Evolutionary conservation across 2,888 invertebrate genomes (phyloP).

Genomic region (Tipula lateralis): DNA sequence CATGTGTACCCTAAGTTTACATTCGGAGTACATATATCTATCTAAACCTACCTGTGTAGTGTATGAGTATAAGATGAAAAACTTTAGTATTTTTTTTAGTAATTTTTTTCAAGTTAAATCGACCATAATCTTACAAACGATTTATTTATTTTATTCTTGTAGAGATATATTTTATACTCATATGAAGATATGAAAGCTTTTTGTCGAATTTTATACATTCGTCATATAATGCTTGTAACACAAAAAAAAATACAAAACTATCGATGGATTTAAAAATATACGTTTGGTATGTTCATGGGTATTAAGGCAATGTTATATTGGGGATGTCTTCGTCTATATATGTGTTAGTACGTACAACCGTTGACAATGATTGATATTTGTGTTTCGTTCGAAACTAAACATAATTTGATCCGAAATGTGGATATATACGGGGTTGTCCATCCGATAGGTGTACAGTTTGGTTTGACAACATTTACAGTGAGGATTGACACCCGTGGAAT

Average conservation of each 20-base stretch:
- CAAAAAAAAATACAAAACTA: neutral
- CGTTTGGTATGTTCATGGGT: neutral
- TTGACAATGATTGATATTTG: too few species aligned
- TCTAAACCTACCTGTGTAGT: neutral
- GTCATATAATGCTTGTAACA: neutral
- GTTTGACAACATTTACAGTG: too few species aligned
- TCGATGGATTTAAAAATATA: neutral
- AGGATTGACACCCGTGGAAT: too few species aligned
- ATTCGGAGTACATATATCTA: neutral
- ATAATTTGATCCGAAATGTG: too few species aligned
- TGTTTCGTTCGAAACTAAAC: too few species aligned
- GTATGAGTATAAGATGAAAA: neutral
- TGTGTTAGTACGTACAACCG: too few species aligned
- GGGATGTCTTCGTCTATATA: too few species aligned
- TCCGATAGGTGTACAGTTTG: too few species aligned
- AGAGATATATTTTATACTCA: neutral
- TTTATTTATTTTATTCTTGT: conserved; percentile 7
- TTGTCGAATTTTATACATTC: neutral
- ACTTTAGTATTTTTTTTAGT: neutral
- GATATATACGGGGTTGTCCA: too few species aligned
- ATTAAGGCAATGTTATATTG: too few species aligned
- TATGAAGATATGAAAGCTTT: neutral
- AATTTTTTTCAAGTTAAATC: neutral
- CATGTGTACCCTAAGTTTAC: neutral
- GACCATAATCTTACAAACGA: neutral